Percentiles rank a stretch among this genome's conserved stretches.
phyloP scores from a whole-genome alignment of 2,888 invertebrate genomes.

The Drosophila mettleri region DNA sequence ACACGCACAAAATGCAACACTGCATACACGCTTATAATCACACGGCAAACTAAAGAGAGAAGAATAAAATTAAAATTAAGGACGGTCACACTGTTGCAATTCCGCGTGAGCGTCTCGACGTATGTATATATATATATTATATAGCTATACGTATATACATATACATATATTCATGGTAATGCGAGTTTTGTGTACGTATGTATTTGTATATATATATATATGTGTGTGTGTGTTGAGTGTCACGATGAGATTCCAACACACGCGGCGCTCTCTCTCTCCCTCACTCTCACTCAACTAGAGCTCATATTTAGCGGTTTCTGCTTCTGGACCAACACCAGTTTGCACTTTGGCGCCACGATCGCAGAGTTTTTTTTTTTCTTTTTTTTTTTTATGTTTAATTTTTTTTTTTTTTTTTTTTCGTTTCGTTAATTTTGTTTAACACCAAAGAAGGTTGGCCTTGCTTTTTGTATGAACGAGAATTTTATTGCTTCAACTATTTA shows the following conservation, averaged over 20 bases:
- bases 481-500: slow-evolving; percentile 19
- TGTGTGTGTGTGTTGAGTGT: slow-evolving; percentile 18
- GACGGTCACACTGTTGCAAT: slow-evolving; percentile 68
- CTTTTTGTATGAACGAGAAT: slow-evolving; percentile 19
- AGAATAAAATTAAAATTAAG: slow-evolving; percentile 25
- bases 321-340: slow-evolving; percentile 48
- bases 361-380: slow-evolving; percentile 15
- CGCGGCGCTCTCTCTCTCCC: slow-evolving; percentile 49
- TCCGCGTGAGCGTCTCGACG: slow-evolving; percentile 18
- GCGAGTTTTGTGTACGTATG: slow-evolving; percentile 19
- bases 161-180: too few relatives aligned
- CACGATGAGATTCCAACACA: slow-evolving; percentile 57
- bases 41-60: slow-evolving; percentile 26
- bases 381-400: not conserved
- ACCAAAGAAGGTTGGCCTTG: slow-evolving; percentile 42
- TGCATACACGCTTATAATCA: slow-evolving; percentile 29
- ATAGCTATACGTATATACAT: too few relatives aligned
- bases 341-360: slow-evolving; percentile 58
- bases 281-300: slow-evolving; percentile 1
- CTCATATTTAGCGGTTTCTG: slow-evolving; percentile 21
- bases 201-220: not conserved
- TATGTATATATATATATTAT: not conserved
- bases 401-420: not conserved
- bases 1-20: slow-evolving; percentile 48
- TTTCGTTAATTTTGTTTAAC: slow-evolving; percentile 23